A percentile compares a stretch with the other conserved stretches of the same genome.
Conservation (phyloP, 2,888 invertebrate species). For the Bugula neritina region DNA sequence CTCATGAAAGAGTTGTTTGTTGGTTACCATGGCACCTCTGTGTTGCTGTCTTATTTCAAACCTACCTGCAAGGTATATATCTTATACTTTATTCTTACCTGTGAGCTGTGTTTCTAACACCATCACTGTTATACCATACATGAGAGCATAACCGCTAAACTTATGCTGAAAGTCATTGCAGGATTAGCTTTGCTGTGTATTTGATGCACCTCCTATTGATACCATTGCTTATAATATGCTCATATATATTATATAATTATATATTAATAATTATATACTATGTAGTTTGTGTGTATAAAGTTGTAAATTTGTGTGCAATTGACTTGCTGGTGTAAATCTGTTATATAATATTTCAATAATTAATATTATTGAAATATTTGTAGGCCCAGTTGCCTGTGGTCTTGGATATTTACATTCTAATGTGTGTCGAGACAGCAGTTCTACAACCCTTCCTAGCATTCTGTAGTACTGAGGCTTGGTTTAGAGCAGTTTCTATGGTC, state of each 20-base stretch:
- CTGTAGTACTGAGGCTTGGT: conserved; percentile 48
- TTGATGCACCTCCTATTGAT: too few relatives aligned
- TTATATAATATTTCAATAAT: background rate
- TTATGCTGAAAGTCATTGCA: too few relatives aligned
- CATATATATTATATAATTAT: too few relatives aligned
- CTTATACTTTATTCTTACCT: too few relatives aligned
- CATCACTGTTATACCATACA: too few relatives aligned
- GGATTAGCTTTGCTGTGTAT: too few relatives aligned
- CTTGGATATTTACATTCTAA: conserved; percentile 46
- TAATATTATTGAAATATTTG: conserved; percentile 20
- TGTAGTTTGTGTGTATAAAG: background rate
- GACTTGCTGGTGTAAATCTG: background rate
- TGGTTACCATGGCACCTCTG: conserved; percentile 48
- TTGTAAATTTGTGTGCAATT: too few relatives aligned
- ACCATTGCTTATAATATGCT: too few relatives aligned
- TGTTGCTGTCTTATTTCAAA: conserved; percentile 44
- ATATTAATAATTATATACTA: too few relatives aligned
- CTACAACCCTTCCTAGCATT: conserved; percentile 44
- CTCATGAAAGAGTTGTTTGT: conserved; percentile 46
- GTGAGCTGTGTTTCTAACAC: too few relatives aligned
- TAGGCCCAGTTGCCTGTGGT: conserved; percentile 45
- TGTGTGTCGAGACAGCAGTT: conserved; percentile 47
- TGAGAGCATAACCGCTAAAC: too few relatives aligned
- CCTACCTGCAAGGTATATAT: conserved; percentile 44
- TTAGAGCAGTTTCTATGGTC: conserved; percentile 46